Evolutionary conservation across 2,113 vertebrate species (phyloP).

Genomic region (Callorhinus ursinus): DNA sequence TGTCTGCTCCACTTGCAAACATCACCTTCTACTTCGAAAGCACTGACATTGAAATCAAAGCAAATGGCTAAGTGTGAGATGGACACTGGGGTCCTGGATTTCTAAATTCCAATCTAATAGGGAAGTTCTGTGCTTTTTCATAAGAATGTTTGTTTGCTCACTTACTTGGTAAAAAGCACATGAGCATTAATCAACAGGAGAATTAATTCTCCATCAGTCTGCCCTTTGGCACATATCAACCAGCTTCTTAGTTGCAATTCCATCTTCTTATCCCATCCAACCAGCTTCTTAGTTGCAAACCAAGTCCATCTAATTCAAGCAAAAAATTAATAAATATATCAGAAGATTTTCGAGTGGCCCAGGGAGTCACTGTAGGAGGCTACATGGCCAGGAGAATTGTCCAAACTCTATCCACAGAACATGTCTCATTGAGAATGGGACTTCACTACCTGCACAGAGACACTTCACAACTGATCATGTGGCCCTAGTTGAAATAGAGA

Average conservation of each 20-base stretch:
- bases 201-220: background rate
- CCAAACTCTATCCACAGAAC: background rate
- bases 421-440: background rate
- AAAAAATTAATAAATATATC: background rate
- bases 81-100: background rate
- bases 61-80: background rate
- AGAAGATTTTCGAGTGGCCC: background rate
- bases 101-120: background rate
- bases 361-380: background rate
- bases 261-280: background rate
- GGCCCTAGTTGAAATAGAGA: background rate
- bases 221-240: background rate
- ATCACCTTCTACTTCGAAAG: background rate
- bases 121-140: background rate
- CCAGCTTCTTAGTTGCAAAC: background rate
- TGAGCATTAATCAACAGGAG: background rate
- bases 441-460: background rate
- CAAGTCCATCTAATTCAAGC: background rate
- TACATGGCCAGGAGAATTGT: background rate
- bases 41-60: background rate
- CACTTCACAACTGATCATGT: background rate
- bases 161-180: background rate
- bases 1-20: background rate
- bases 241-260: background rate
- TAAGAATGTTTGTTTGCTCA: background rate